Evolutionary conservation across 30 jellyfish, hydroid and myxozoan species (phyloP).

Genomic region (Aurelia coerulea): DNA sequence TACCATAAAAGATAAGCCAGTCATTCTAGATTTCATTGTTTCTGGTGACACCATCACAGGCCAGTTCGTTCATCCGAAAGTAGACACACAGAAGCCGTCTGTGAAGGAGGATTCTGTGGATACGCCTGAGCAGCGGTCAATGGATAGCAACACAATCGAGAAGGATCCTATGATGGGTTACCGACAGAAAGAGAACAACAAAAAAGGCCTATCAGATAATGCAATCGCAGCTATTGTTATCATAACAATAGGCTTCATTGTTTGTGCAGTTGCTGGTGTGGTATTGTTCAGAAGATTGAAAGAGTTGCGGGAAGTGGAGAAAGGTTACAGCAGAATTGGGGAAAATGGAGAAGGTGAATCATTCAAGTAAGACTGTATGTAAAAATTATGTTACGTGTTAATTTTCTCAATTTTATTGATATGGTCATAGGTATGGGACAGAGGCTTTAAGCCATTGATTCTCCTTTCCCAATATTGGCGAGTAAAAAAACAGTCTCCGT

Average conservation of each 20-base stretch:
- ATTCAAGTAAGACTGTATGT: conserved; percentile 8
- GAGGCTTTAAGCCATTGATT: too few relatives aligned
- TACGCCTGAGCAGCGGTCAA: conserved; percentile 71
- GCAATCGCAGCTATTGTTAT: conserved; percentile 94
- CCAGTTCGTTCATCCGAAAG: conserved; percentile 61
- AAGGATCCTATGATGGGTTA: conserved; percentile 26
- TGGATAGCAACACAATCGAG: conserved; percentile 25
- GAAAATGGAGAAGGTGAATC: conserved; percentile 61
- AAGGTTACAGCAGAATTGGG: conserved; percentile 77
- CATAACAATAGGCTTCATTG: conserved; percentile 87
- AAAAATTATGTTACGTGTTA: too few relatives aligned
- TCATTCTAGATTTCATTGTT: conserved; percentile 71
- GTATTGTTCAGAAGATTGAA: conserved; percentile 85
- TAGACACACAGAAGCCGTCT: conserved; percentile 18
- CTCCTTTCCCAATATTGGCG: too few relatives aligned
- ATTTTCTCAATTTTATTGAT: too few relatives aligned
- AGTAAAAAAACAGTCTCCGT: too few relatives aligned
- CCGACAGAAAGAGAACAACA: conserved; percentile 39
- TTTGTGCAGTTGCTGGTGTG: conserved; percentile 94
- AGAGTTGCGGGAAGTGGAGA: conserved; percentile 88
- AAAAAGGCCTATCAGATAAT: conserved; percentile 74
- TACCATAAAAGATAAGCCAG: conserved; percentile 42
- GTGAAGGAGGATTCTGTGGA: conserved; percentile 57
- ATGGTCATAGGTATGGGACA: too few relatives aligned
- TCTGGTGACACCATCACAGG: conserved; percentile 72